Conservation (phyloP, 1,140 invertebrate genomes). For the Aphelenchoides avenae region DNA sequence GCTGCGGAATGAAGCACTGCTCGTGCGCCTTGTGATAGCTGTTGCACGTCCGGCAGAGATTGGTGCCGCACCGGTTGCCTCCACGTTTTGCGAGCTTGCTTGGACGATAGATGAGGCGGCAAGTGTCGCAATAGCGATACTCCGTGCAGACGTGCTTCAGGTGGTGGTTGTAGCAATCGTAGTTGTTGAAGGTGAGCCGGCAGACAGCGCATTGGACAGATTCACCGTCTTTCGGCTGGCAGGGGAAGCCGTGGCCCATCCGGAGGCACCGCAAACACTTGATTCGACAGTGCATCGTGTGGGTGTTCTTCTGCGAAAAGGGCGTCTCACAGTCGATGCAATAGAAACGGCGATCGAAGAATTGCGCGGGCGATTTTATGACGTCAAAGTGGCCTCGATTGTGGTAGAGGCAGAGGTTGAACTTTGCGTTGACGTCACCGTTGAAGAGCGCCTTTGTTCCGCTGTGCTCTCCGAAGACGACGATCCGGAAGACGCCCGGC, state of each 20-base stretch:
- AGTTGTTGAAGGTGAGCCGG: not conserved
- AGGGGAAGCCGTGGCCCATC: not conserved
- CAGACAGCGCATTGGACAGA: not conserved
- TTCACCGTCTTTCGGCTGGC: not conserved
- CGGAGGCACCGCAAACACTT: not conserved
- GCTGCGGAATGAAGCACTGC: too few relatives aligned
- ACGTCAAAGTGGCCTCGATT: conserved; percentile 3
- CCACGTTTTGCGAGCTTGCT: too few relatives aligned
- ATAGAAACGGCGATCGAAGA: conserved; percentile 7
- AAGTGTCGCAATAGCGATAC: conserved; percentile 1
- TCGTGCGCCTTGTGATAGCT: too few relatives aligned
- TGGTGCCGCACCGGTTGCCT: too few relatives aligned
- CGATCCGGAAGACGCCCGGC: too few relatives aligned
- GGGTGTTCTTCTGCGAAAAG: not conserved
- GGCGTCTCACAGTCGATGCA: conserved; percentile 2
- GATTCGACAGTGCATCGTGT: not conserved
- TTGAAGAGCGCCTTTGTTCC: too few relatives aligned
- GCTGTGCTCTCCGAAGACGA: too few relatives aligned
- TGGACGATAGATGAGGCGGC: too few relatives aligned
- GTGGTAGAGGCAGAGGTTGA: too few relatives aligned
- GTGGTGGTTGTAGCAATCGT: conserved; percentile 10
- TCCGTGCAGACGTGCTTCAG: not conserved
- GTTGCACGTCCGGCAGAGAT: too few relatives aligned
- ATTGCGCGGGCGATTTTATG: not conserved
- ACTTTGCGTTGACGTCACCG: too few relatives aligned